phyloP scores from a whole-genome alignment of 1,140 invertebrate genomes.

The Brachionus sp. region DNA sequence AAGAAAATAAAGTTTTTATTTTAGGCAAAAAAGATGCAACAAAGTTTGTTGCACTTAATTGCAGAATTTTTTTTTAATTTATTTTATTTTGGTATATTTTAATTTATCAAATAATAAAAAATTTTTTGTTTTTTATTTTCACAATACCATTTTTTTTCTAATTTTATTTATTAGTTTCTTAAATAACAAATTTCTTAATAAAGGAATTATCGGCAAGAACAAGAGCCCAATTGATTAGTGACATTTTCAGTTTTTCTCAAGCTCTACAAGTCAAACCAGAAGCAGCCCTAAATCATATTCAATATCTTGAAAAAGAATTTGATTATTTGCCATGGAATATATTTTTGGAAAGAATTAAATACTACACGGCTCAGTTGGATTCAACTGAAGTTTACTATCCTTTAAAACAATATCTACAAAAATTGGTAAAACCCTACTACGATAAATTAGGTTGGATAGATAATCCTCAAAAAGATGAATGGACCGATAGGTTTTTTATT shows the following conservation, averaged over 20 bases:
- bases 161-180: neutral
- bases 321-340: slow-evolving; percentile 59
- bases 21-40: too few species aligned
- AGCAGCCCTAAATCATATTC: slow-evolving; percentile 54
- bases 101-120: too few species aligned
- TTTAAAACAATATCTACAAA: neutral
- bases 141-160: too few species aligned
- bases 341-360: slow-evolving; percentile 19
- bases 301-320: slow-evolving; percentile 58
- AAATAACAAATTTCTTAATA: neutral
- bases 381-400: neutral
- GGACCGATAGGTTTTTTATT: slow-evolving; percentile 18
- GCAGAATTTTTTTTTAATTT: too few species aligned
- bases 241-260: slow-evolving; percentile 41
- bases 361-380: neutral
- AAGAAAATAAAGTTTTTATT: too few species aligned
- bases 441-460: slow-evolving; percentile 42
- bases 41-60: too few species aligned
- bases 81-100: too few species aligned
- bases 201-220: slow-evolving; percentile 28
- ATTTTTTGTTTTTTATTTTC: too few species aligned
- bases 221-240: slow-evolving; percentile 46
- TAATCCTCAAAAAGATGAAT: neutral
- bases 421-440: slow-evolving; percentile 26
- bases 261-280: neutral